Evolutionary conservation across 2,113 vertebrate genomes (phyloP).

Genomic region (Callipepla squamata): DNA sequence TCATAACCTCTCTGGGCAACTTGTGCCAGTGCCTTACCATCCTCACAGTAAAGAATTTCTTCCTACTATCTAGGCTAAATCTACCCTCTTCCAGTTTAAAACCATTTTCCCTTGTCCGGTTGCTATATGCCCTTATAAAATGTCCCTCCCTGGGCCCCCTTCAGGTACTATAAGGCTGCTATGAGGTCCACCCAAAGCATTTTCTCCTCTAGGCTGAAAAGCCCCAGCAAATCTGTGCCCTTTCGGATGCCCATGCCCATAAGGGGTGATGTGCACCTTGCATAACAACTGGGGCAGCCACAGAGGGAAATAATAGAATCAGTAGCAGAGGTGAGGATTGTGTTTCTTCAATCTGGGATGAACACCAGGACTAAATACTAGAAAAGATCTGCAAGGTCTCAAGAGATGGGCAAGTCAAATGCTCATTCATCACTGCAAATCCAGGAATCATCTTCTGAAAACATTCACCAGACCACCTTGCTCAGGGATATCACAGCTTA

Average conservation of each 20-base stretch:
- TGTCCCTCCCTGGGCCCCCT: no score
- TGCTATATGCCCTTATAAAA: no score
- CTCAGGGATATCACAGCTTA: not conserved
- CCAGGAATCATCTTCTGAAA: not conserved
- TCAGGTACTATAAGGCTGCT: no score
- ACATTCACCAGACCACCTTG: not conserved
- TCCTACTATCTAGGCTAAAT: no score
- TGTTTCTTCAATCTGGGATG: not conserved
- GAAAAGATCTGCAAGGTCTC: not conserved
- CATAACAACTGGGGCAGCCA: not conserved
- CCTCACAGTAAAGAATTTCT: no score
- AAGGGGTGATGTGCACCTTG: not conserved
- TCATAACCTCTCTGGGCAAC: no score
- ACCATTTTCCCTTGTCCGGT: no score
- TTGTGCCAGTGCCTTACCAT: no score
- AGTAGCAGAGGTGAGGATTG: not conserved
- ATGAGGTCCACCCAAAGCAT: no score
- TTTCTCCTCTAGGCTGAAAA: no score
- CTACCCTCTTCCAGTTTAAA: no score
- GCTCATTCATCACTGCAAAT: not conserved
- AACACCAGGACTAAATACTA: not conserved
- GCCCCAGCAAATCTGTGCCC: not conserved
- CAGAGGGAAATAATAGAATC: not conserved
- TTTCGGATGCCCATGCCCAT: not conserved
- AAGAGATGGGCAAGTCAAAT: not conserved